These are phyloP conservation scores for Tachystola acroxantha DNA, from an alignment of 2,888 invertebrate species.

Conservation along the genomic window DNA sequence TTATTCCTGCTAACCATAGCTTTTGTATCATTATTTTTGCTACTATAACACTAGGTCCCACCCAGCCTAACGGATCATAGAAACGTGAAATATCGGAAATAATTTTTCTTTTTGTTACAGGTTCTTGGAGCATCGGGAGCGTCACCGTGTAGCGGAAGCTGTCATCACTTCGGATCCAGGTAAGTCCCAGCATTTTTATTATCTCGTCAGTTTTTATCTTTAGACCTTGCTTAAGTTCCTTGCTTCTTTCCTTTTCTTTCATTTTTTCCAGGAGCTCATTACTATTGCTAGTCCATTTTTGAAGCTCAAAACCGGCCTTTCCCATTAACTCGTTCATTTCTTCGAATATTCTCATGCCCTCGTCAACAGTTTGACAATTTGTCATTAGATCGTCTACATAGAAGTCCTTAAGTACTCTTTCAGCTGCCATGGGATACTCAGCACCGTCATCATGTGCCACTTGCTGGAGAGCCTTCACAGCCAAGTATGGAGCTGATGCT, in stretches of 20 bases:
- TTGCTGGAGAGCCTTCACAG: slow-evolving; percentile 16
- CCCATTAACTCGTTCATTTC: background rate
- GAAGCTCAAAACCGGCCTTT: slow-evolving; percentile 5
- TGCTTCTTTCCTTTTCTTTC: background rate
- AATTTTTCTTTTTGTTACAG: slow-evolving; percentile 9
- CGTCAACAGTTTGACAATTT: slow-evolving; percentile 5
- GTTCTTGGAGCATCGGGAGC: slow-evolving; percentile 2
- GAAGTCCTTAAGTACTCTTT: slow-evolving; percentile 7
- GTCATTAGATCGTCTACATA: slow-evolving; percentile 22
- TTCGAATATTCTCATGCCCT: background rate
- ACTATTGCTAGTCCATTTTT: slow-evolving; percentile 9
- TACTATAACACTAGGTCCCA: slow-evolving; percentile 12
- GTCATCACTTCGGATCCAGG: slow-evolving; percentile 16
- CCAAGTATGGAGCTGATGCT: slow-evolving; percentile 17
- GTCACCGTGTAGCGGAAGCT: slow-evolving; percentile 6
- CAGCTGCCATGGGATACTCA: slow-evolving; percentile 11
- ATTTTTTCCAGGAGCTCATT: background rate
- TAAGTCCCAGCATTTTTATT: slow-evolving; percentile 19
- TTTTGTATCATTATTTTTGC: slow-evolving; percentile 19
- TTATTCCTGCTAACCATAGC: slow-evolving; percentile 17
- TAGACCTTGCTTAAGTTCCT: background rate
- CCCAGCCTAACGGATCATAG: slow-evolving; percentile 17
- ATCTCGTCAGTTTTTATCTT: slow-evolving; percentile 17
- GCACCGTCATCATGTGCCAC: slow-evolving; percentile 10
- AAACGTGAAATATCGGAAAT: slow-evolving; percentile 14